Conservation (phyloP, 2,113 vertebrate genomes). For the Maccullochella peelii region DNA sequence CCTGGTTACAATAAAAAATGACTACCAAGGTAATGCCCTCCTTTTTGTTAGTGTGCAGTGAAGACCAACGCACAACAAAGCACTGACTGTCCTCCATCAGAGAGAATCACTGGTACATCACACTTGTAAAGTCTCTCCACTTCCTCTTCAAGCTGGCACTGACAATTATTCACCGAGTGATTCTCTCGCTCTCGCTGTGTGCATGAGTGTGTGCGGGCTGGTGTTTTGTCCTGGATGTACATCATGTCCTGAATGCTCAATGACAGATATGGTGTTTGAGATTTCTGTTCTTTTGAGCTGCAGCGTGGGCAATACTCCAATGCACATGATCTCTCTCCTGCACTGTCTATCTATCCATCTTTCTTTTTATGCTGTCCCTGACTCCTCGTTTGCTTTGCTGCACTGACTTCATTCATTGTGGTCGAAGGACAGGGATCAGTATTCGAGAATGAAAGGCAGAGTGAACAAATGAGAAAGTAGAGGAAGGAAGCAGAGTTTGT, state of each 20-base stretch:
- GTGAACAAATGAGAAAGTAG: constrained; percentile 18
- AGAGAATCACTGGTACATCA: neutral
- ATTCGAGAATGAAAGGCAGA: constrained; percentile 42
- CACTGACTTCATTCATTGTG: constrained; percentile 51
- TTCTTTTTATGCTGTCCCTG: neutral
- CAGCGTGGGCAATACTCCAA: neutral
- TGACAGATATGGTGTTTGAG: neutral
- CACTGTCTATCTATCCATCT: neutral
- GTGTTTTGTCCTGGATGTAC: constrained; percentile 1
- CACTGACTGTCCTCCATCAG: constrained; percentile 7
- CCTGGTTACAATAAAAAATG: constrained; percentile 3
- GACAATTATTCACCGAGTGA: neutral
- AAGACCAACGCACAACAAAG: neutral
- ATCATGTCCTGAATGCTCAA: constrained; percentile 9
- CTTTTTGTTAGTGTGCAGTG: constrained; percentile 12
- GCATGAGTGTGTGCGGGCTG: neutral
- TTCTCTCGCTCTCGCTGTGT: constrained; percentile 10
- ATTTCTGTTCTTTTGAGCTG: neutral
- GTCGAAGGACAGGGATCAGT: neutral
- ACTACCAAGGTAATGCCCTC: neutral
- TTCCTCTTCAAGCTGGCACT: constrained; percentile 4
- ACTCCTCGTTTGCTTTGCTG: constrained; percentile 10
- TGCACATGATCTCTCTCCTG: neutral
- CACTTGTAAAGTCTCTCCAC: neutral
- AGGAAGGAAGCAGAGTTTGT: constrained; percentile 4